A percentile compares a stretch with the other conserved stretches of the same genome.
Conservation (phyloP, 2,113 vertebrate genomes). For the Eublepharis macularius region DNA sequence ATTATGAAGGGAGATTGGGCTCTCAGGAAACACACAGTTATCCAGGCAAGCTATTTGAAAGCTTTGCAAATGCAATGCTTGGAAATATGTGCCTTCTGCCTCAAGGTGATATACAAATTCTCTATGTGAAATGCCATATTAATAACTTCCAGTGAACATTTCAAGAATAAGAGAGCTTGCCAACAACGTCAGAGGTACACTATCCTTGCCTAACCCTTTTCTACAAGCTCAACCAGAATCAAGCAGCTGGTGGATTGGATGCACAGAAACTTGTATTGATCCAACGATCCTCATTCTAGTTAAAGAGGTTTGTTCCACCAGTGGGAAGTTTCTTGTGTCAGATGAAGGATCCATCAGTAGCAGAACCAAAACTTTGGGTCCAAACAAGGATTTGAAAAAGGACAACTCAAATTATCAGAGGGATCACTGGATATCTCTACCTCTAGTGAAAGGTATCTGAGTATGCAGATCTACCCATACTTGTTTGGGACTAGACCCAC, state of each 20-base stretch:
- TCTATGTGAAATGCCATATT: background rate
- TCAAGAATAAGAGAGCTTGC: background rate
- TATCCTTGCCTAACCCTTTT: background rate
- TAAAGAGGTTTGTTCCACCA: no score
- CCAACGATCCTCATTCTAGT: no score
- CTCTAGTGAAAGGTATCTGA: background rate
- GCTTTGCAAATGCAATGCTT: background rate
- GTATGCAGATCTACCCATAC: no score
- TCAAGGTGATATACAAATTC: background rate
- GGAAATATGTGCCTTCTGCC: background rate
- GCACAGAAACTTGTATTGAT: no score
- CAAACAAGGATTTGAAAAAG: no score
- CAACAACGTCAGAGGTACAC: background rate
- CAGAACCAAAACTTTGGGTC: no score
- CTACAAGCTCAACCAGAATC: background rate
- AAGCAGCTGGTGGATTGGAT: background rate
- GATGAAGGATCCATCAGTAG: no score
- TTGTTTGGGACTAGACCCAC: background rate
- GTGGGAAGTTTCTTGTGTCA: no score
- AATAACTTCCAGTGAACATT: constrained; percentile 18
- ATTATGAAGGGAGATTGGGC: background rate
- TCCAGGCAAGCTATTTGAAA: background rate
- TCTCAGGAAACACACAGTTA: background rate
- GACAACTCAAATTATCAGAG: background rate
- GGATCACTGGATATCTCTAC: background rate